Base-by-base conservation (phyloP, 2,888 invertebrate species). In the Agapostemon virescens region DNA sequence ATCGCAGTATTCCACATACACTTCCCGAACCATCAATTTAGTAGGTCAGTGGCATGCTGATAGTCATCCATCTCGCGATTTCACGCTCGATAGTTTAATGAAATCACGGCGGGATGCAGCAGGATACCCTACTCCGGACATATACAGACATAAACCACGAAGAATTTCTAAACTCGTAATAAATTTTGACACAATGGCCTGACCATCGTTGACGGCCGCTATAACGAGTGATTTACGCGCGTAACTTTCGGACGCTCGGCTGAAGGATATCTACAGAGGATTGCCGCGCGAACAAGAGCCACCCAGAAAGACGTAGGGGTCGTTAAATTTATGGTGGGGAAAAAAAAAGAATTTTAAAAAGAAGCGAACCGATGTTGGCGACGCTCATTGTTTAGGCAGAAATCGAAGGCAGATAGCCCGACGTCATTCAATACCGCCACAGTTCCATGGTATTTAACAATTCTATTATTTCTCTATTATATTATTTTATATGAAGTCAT, bases 141-240 rank as follows among this genome's bases (percentile, higher is more conserved):
- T 71, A 69, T 36, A 67, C 45, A 55, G 33, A 63, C 52, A 13
- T 52, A 23, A 55, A 40, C 33, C 20, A 15, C 61, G 38, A 45
- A 58, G 36, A 30, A 40, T 58, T 58, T 30, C 17, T 49, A 40
- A 68, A 76, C 61, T 61, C 26, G 75, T 26, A 66, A 80, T 81
- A 80, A 80, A 82, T 73, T 30, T 73, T 30, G 58, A 26, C 42
- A 42, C 52, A 52, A 63, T 71, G 20, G 55, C n/a, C 72, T 49
- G 33, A 52, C 45, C 42, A 20, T 20, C 36, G 45, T 20, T 55
- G 23, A 42, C 17, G 36, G 36, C 33, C 58, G 33, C 71, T 45
- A 36, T 63, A 45, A 23, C 40, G 20, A 30, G 61, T 68, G 70
- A 74, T 84, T 76, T 75, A 77, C 74, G 69, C 52, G 72, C 71